Evolutionary conservation across 2,888 invertebrate genomes (phyloP), one percentile per base, ranked within the genome.

Genomic region (Drosophila tripunctata): DNA sequence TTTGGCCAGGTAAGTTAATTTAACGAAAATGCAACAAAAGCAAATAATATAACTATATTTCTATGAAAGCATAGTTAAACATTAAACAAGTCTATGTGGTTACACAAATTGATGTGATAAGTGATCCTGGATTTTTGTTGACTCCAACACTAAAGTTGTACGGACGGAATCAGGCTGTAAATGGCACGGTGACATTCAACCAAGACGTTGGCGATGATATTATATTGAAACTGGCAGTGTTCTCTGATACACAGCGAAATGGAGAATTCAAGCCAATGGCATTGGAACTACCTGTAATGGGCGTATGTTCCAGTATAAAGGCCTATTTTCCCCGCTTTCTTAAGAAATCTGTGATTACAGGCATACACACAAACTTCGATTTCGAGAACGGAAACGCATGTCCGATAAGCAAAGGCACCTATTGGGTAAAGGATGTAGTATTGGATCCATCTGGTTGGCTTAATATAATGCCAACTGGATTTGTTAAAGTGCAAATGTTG

Each of bases 401-500:
- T 21, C 85, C 85, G 0, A 1, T 80, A 5, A 76, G 75, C 2
- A 60, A 63, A 8, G 84, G 85, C 7, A 55, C 30, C 8, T 79
- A 78, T 51, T 87, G 58, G 50, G 2, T 82, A 0, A 78, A 73
- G 15, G 41, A 76, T 22, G 17, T 82, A 0, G 1, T 58, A 4
- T 35, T 82, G 1, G 62, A 79, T 7, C 66, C 80, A 0, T 58
- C 63, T 0, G 35, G 64, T 3, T 88, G 84, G 86, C 64, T 72
- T 3, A 69, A 45, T 45, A 68, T 75, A 30, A 21, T 86, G 44
- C 81, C 80, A 2, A 63, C 58, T 0, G 80, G 85, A 1, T 47
- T 70, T 15, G 17, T 85, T 1, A 84, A 86, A 36, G 43, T 48
- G 1, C 58, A 68, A 0, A 2, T 75, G 0, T 68, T 21, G 1